These are phyloP conservation scores for Chunga burmeisteri DNA, from an alignment of 2,113 vertebrate genomes.

Conservation along the genomic window DNA sequence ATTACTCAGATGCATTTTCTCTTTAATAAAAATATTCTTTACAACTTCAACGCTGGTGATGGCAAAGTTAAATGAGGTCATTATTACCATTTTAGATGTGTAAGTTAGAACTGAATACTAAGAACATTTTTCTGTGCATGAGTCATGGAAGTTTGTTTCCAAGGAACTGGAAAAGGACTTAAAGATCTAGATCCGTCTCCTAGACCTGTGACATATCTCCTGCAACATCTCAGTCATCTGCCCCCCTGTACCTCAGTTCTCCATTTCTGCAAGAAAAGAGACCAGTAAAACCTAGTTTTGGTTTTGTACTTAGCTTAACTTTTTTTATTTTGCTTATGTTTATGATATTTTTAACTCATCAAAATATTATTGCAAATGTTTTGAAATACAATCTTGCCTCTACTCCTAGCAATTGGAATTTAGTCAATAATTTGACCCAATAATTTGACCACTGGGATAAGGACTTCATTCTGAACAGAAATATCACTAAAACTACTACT, in stretches of 20 bases:
- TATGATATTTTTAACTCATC: neutral
- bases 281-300: neutral
- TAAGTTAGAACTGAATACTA: neutral
- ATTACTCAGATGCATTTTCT: neutral
- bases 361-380: neutral
- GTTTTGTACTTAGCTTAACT: neutral
- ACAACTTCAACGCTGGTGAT: neutral
- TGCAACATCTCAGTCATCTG: neutral
- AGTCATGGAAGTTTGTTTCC: neutral
- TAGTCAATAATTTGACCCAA: neutral
- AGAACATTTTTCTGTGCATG: neutral
- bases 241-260: neutral
- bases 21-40: neutral
- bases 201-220: neutral
- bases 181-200: neutral
- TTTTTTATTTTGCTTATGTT: neutral
- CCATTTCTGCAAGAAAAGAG: neutral
- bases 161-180: neutral
- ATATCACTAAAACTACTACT: neutral
- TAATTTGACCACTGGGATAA: neutral
- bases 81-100: neutral
- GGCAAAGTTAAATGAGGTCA: neutral
- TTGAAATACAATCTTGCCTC: neutral
- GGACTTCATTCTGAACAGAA: neutral
- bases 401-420: neutral